Evolutionary conservation across 2,797 vertebrate species (phyloP), one percentile per base, ranked within the genome.

Genomic region (Craterocephalus amniculus): DNA sequence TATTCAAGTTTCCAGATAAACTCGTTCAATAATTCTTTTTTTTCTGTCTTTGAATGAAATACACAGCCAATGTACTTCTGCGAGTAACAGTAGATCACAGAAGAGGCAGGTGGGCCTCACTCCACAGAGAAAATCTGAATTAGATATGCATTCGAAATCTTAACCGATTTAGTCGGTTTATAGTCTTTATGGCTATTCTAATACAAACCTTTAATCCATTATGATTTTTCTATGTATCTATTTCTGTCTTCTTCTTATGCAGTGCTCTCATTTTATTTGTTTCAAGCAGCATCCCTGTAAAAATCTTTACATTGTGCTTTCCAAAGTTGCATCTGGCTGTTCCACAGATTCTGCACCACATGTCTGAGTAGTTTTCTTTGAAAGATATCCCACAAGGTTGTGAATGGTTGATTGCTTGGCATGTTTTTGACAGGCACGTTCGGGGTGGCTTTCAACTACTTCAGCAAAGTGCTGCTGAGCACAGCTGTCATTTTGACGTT

Each of bases 361-460:
- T 29, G 45, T 75, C 48, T 67, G 54, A 34, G 68, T 51, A 5
- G 32, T 29, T 58, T 58, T 26, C 16, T 20, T 13, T 26, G 45
- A 58, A 51, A 29, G 22, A 52, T 7, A n/a, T 61, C 48, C 24
- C 65, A 58, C 32, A 59, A 59, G 63, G 56, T 70, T 52, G 67
- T 63, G 60, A 76, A 32, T 26, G 1, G 27, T 62, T 80, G 56
- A 71, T 76, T 63, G 49, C 24, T 71, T 43, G 24, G n/a, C 24
- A 38, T 64, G 61, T 29, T 34, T 61, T 60, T 69, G 74, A 81
- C 36, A 60, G 26, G 26, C 40, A 70, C 55, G 20, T 58, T 34
- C 54, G 32, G 32, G 65, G 40, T 22, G 65, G 57, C 43, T 61
- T 62, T 65, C 10, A 49, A 43, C 57, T 10, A 3, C 24, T 64